phyloP scores from a whole-genome alignment of 2,888 invertebrate genomes.

The Noctua fimbriata region DNA sequence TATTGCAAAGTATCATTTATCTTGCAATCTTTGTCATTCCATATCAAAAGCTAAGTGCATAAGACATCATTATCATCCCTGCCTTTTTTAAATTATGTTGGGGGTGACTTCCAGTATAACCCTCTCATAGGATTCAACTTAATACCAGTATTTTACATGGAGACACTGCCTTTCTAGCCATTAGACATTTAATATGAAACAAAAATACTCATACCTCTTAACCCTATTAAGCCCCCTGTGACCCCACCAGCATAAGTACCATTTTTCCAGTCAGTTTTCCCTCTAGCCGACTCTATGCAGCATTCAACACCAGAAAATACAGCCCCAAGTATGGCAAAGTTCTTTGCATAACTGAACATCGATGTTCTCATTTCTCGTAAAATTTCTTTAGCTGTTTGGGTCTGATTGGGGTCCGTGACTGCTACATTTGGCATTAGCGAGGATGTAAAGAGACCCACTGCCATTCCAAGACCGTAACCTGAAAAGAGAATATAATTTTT shows the following conservation, averaged over 20 bases:
- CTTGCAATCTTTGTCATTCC: not conserved
- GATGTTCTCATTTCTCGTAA: conserved; percentile 97
- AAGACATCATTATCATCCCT: not conserved
- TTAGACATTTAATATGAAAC: not conserved
- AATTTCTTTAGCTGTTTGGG: conserved; percentile 96
- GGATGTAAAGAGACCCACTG: conserved; percentile 98
- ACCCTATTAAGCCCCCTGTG: conserved; percentile 97
- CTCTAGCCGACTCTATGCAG: conserved; percentile 97
- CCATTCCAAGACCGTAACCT: conserved; percentile 98
- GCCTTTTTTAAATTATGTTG: not conserved
- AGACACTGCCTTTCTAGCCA: not conserved
- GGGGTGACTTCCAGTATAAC: not conserved
- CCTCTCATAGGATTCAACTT: not conserved
- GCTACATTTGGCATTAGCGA: conserved; percentile 97
- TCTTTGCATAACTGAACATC: conserved; percentile 98
- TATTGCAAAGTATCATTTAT: not conserved
- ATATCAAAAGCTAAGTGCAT: not conserved
- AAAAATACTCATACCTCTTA: conserved; percentile 90
- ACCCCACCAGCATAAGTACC: conserved; percentile 98
- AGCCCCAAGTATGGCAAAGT: conserved; percentile 98
- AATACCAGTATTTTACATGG: not conserved
- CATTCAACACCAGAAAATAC: conserved; percentile 99
- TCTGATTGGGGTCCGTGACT: conserved; percentile 92
- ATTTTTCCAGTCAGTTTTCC: conserved; percentile 99
- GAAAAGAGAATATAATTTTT: conserved; percentile 47